A percentile compares a stretch with the other conserved stretches of the same genome.
phyloP scores from a whole-genome alignment of 1,140 invertebrate genomes.

The Halictus rubicundus region DNA sequence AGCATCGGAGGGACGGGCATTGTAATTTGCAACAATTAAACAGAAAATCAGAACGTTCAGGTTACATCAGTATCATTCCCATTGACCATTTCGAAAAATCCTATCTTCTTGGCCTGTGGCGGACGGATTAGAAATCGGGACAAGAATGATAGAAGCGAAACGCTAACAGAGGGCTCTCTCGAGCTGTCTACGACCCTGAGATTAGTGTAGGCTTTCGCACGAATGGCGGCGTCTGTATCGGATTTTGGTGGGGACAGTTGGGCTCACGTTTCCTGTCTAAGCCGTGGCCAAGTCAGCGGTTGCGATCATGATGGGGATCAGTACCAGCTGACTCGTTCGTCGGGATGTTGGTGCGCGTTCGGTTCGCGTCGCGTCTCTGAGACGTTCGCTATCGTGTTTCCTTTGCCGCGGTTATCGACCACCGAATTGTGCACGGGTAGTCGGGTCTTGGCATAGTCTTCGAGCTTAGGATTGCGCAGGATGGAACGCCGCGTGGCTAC shows the following conservation, averaged over 20 bases:
- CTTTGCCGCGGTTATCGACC: background rate
- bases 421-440: background rate
- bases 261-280: slow-evolving; percentile 7
- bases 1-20: too few species aligned
- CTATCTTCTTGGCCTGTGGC: too few species aligned
- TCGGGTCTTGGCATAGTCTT: too few species aligned
- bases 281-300: slow-evolving; percentile 35
- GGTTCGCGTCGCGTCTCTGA: slow-evolving; percentile 9
- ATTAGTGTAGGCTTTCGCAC: slow-evolving; percentile 29
- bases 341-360: slow-evolving; percentile 38
- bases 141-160: too few species aligned
- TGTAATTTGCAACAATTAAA: too few species aligned
- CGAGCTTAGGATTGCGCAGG: slow-evolving; percentile 18
- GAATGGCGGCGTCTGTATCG: slow-evolving; percentile 45
- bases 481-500: slow-evolving; percentile 5
- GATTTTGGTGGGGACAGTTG: background rate
- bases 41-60: too few species aligned
- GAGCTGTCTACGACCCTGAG: background rate
- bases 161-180: background rate
- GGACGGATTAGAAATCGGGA: background rate
- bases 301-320: slow-evolving; percentile 39
- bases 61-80: too few species aligned
- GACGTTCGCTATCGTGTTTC: background rate
- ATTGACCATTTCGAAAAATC: too few species aligned
- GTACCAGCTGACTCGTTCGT: slow-evolving; percentile 68